These are phyloP conservation scores for Aphidius ervi DNA, from an alignment of 1,140 invertebrate genomes.

Conservation along the genomic window DNA sequence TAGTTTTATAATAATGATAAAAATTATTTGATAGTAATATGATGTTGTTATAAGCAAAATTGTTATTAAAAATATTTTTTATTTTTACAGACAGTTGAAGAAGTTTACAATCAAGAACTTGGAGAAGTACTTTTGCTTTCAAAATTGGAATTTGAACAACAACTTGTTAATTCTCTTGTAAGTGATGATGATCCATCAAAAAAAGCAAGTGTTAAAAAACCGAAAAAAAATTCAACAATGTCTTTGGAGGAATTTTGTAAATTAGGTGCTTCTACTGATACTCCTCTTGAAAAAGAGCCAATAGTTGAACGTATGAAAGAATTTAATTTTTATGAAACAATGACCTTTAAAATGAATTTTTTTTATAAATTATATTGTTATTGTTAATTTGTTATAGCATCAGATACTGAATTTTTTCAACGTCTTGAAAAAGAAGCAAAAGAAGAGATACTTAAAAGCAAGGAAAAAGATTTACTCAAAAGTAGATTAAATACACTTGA, in stretches of 20 bases:
- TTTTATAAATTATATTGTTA: neutral
- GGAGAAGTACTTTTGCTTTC: conserved; percentile 59
- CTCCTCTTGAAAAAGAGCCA: neutral
- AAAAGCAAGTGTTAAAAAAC: conserved; percentile 52
- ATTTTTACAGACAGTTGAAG: conserved; percentile 50
- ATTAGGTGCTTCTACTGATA: conserved; percentile 26
- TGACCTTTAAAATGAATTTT: neutral
- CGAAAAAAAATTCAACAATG: conserved; percentile 55
- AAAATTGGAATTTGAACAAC: conserved; percentile 58
- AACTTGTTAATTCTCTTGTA: conserved; percentile 42
- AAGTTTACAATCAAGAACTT: conserved; percentile 58
- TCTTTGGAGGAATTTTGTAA: conserved; percentile 61
- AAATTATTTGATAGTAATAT: no score
- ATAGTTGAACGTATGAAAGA: conserved; percentile 1
- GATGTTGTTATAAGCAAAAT: neutral
- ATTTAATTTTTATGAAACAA: neutral
- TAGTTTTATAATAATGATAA: neutral
- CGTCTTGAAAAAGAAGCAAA: conserved; percentile 63
- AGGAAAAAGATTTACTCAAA: conserved; percentile 58
- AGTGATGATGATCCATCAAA: conserved; percentile 45
- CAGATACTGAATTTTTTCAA: conserved; percentile 62
- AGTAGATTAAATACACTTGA: conserved; percentile 51
- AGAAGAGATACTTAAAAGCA: conserved; percentile 63
- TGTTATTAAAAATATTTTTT: conserved; percentile 6
- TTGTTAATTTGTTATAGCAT: conserved; percentile 28